Evolutionary conservation across 2,888 invertebrate species (phyloP), one percentile per base, ranked within the genome.

Genomic region (Epiblema foenella): DNA sequence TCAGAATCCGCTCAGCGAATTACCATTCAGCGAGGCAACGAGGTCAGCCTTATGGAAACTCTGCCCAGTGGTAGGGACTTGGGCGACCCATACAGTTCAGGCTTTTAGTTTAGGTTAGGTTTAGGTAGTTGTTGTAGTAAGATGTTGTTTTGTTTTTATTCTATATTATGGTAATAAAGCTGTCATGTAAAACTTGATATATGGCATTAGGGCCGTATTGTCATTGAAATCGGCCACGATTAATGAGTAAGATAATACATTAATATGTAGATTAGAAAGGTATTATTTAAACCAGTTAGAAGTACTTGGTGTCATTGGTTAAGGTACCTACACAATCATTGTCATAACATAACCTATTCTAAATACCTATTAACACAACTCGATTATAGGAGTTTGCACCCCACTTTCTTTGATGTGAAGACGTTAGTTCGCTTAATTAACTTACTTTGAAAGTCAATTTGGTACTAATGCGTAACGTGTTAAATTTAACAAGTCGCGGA

Each of bases 401-500:
- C 42, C 52, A 39, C 52, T 37, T 52, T 63, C 49, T 58, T 59
- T 60, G 65, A 65, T 54, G 70, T 54, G 17, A 42, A 64, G 58
- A 58, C 59, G 20, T 65, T 65, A 51, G 70, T 70, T 66, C 59
- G 54, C 70, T 52, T 60, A 70, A 70, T 70, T 65, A 65, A 70
- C 59, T 54, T 59, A 46, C 65, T 68, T 70, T 70, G 24, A 42
- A 70, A 70, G 59, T 33, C 33, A 70, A 65, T 70, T 70, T 54
- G 52, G 52, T 59, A 60, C 24, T 54, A 46, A 64, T 58, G 69
- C 51, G 39, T 58, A 58, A 18, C 49, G 58, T 52, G 60, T 42
- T 33, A 42, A 68, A 65, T 39, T 64, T 52, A 57, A 69, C 62
- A 29, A 56, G 49, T 54, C 17, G 18, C 12, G 57, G 39, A 17